phyloP scores from a whole-genome alignment of 2,113 vertebrate species.

The Lota lota region DNA sequence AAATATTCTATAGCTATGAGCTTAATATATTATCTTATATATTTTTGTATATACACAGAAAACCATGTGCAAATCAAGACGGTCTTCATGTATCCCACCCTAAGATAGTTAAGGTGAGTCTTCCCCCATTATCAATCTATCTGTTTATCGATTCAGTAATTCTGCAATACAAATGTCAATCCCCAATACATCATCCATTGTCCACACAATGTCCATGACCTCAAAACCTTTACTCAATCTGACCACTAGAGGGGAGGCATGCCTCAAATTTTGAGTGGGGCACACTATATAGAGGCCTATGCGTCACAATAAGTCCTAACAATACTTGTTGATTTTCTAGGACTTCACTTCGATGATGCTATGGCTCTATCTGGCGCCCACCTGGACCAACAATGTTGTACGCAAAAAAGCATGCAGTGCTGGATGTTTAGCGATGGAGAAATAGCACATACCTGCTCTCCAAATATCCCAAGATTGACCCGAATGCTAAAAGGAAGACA shows the following conservation, averaged over 20 bases:
- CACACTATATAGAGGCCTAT: not conserved
- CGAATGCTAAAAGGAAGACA: too few relatives aligned
- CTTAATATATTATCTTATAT: not conserved
- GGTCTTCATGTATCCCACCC: constrained; percentile 67
- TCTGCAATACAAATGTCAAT: not conserved
- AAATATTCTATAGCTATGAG: not conserved
- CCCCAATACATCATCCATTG: not conserved
- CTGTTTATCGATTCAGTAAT: not conserved
- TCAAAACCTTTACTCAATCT: not conserved
- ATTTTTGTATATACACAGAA: constrained; percentile 54
- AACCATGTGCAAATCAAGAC: constrained; percentile 75
- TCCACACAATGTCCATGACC: not conserved
- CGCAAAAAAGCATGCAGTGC: constrained; percentile 34
- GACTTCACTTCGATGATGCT: constrained; percentile 23
- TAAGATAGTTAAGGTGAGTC: constrained; percentile 67
- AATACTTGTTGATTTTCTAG: constrained; percentile 31
- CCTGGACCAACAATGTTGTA: constrained; percentile 75
- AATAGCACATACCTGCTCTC: not conserved
- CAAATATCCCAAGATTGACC: too few relatives aligned
- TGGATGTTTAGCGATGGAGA: constrained; percentile 6
- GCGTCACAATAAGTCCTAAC: not conserved
- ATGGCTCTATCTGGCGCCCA: constrained; percentile 60
- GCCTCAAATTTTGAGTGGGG: constrained; percentile 31
- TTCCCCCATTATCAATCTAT: not conserved
- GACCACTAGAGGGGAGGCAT: constrained; percentile 63